These are phyloP conservation scores for Pomacea canaliculata DNA, from an alignment of 2,888 invertebrate species.

Conservation along the genomic window DNA sequence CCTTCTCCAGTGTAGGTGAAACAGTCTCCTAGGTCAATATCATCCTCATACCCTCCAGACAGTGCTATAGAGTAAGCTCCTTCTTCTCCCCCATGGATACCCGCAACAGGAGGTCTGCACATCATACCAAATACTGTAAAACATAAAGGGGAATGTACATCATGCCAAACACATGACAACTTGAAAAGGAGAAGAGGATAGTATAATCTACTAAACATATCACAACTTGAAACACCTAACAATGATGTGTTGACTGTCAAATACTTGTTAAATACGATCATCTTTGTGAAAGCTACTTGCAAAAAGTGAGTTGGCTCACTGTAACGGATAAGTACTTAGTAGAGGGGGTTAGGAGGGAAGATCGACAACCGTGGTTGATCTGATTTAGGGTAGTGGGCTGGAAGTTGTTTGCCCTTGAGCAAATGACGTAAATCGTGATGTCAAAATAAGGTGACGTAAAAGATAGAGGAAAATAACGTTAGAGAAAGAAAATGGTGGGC, in stretches of 20 bases:
- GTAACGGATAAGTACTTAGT: too few species aligned
- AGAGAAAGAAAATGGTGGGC: too few species aligned
- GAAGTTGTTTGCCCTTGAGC: too few species aligned
- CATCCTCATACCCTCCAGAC: constrained; percentile 71
- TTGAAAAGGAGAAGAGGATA: background rate
- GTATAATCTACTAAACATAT: background rate
- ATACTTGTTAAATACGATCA: too few species aligned
- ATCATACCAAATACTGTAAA: background rate
- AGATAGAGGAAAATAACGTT: too few species aligned
- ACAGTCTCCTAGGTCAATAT: constrained; percentile 69
- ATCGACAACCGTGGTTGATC: too few species aligned
- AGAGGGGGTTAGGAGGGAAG: too few species aligned
- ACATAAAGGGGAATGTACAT: background rate
- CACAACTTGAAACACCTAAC: background rate
- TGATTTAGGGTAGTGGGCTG: too few species aligned
- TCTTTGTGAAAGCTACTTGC: too few species aligned
- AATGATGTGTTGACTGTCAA: background rate
- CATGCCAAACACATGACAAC: background rate
- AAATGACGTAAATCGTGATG: too few species aligned
- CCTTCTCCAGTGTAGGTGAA: constrained; percentile 71
- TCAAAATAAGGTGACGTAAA: too few species aligned
- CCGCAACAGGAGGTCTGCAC: constrained; percentile 68
- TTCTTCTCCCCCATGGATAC: constrained; percentile 68
- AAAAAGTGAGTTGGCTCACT: too few species aligned
- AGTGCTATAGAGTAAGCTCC: constrained; percentile 70